Base-by-base conservation (phyloP, 2,888 invertebrate species). In the Microctonus brassicae region DNA sequence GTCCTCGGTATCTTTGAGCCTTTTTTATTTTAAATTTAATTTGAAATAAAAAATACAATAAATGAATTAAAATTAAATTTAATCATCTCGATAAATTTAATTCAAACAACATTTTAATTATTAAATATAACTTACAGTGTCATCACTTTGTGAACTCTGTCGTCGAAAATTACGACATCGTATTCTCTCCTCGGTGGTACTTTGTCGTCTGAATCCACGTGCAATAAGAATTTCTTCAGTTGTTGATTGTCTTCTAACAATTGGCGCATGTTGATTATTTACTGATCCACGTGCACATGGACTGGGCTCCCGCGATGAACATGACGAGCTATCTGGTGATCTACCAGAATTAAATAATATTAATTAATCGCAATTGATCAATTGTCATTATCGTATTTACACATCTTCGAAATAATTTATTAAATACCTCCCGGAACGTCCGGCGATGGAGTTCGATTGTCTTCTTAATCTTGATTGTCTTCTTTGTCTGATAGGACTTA, bases 161-260 rank as follows among this genome's bases (percentile, higher is more conserved):
- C 96, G 91, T n/a, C 96, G 91, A 84, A 96, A 97, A 86, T 97
- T 97, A 36, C 96, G 90, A 83, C 96, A 96, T 10, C 96, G 91
- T 73, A 96, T 96, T 95, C 96, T 96, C 88, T 97, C 97, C 83
- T 97, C 96, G 0, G 96, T 96, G 9, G 97, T 97, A 3, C 95
- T 95, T 84, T 97, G 96, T 13, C 96, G 90, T 0, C 97, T 91
- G 86, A 97, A 97, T 1, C 97, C 97, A 69, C 96, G 91, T 0
- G 96, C 95, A 81, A 96, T 96, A 52, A 97, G 88, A 81, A 97
- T 97, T 88, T 97, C 97, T 86, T 96, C 96, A 0, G 96, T 97
- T 13, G 96, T 96, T 33, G 96, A 96, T 88, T 96, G 96, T 72
- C 96, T 90, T 72, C 96, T 90, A 73, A 95, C 94, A 78, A 94